These are phyloP conservation scores for Scomber colias DNA, from an alignment of 2,113 vertebrate species.

Conservation along the genomic window DNA sequence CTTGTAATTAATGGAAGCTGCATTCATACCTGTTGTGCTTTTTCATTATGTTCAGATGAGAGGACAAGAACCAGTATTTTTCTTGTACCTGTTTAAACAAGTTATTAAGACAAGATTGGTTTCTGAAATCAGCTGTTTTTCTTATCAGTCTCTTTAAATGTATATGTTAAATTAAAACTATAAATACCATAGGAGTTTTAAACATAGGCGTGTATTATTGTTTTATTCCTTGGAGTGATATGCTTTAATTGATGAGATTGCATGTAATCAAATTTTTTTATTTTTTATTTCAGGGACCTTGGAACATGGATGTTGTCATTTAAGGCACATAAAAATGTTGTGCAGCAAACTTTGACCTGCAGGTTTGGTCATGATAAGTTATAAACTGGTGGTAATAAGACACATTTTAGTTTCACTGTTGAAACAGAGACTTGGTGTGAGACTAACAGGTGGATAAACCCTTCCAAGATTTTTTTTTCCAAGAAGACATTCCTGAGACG, in stretches of 20 bases:
- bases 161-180: not conserved
- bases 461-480: not conserved
- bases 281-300: conserved; percentile 34
- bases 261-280: no score
- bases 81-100: no score
- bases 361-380: not conserved
- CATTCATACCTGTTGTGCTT: no score
- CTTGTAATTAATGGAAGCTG: not conserved
- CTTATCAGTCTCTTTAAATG: not conserved
- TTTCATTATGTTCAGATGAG: not conserved
- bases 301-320: not conserved
- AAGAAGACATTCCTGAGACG: not conserved
- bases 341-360: conserved; percentile 9
- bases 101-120: no score
- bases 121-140: no score
- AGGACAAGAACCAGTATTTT: not conserved
- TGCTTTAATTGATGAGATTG: not conserved
- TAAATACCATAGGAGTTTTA: no score
- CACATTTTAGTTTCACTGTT: conserved; percentile 28
- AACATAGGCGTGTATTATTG: not conserved
- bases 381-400: not conserved
- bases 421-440: conserved; percentile 2
- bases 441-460: not conserved
- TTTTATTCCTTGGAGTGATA: not conserved
- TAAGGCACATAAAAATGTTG: not conserved